A percentile compares a stretch with the other conserved stretches of the same genome.
Conservation (phyloP, 2,888 invertebrate species). For the Drosophila setosimentum region DNA sequence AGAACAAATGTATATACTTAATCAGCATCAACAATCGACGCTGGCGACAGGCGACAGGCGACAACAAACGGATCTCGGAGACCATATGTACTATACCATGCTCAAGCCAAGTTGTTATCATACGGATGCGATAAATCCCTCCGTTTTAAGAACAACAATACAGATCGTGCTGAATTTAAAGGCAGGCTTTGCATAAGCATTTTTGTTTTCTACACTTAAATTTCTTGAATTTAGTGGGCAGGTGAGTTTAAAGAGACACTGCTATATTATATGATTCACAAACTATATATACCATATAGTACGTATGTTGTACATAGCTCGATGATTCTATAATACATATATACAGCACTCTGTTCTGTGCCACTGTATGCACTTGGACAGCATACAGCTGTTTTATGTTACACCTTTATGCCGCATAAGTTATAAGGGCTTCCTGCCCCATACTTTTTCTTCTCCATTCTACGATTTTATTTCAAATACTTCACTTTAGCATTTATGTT, state of each 20-base stretch:
- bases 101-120: background rate
- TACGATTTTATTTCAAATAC: slow-evolving; percentile 37
- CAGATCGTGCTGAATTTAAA: background rate
- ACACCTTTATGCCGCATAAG: slow-evolving; percentile 22
- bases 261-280: background rate
- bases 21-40: background rate
- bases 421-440: slow-evolving; percentile 8
- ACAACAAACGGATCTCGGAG: background rate
- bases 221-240: background rate
- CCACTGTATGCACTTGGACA: slow-evolving; percentile 21
- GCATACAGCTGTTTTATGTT: slow-evolving; percentile 31
- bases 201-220: background rate
- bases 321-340: background rate
- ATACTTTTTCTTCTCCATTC: slow-evolving; percentile 13
- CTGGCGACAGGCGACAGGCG: too few species aligned
- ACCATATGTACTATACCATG: background rate
- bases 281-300: background rate
- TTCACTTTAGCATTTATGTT: slow-evolving; percentile 24
- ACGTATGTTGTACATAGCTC: background rate
- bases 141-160: background rate
- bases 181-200: background rate
- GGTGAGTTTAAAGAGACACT: background rate
- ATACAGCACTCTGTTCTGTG: background rate
- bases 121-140: background rate
- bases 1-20: background rate